A percentile compares a stretch with the other conserved stretches of the same genome.
phyloP scores from a whole-genome alignment of 1,140 invertebrate species.

The Nephotettix cincticeps region DNA sequence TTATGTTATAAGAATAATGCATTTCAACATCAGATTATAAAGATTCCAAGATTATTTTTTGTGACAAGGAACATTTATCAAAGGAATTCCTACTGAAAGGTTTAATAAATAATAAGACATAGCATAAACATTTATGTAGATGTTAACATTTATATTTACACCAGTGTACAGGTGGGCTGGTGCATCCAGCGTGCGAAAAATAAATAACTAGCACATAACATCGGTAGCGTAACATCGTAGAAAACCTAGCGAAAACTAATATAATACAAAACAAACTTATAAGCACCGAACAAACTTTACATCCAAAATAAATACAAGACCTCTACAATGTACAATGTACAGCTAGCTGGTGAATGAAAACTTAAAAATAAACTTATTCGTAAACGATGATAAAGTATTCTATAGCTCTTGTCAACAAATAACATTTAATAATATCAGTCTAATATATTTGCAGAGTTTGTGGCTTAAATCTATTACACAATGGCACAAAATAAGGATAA shows the following conservation, averaged over 20 bases:
- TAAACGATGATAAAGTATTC: conserved; percentile 17
- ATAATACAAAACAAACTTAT: conserved; percentile 1
- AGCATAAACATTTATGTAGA: conserved; percentile 20
- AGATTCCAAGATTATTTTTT: too few species aligned
- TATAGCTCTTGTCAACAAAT: conserved; percentile 16
- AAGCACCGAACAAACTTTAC: not conserved
- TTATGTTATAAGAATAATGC: too few species aligned
- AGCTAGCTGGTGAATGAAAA: not conserved
- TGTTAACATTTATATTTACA: conserved; percentile 29
- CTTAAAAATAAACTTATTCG: not conserved
- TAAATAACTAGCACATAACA: conserved; percentile 11
- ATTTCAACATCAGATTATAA: too few species aligned
- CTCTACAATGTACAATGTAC: conserved; percentile 17
- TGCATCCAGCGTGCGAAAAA: not conserved
- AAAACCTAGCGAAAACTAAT: not conserved
- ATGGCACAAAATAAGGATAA: conserved; percentile 12
- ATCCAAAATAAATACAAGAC: conserved; percentile 9
- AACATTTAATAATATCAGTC: conserved; percentile 28
- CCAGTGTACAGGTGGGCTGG: conserved; percentile 1
- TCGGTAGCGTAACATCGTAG: not conserved
- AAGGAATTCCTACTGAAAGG: not conserved
- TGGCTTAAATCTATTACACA: conserved; percentile 17
- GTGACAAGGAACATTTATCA: too few species aligned
- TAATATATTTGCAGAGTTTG: conserved; percentile 17
- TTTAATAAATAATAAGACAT: not conserved